Evolutionary conservation across 92 coral and sea anemone genomes (phyloP).

Genomic region (Phymanthus crucifer): DNA sequence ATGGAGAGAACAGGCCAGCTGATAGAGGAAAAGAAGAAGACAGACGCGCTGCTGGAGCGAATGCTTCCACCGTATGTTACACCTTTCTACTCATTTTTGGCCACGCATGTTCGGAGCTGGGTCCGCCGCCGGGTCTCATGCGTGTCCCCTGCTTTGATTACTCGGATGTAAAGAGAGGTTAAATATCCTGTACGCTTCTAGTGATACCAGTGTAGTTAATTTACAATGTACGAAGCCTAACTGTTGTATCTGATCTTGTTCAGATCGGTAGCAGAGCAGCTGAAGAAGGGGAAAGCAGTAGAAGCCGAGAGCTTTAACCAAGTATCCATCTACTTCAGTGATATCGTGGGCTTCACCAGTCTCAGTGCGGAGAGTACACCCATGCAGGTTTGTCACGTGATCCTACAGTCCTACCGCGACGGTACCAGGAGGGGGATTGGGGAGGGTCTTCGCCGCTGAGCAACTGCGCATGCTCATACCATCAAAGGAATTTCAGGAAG

Average conservation of each 20-base stretch:
- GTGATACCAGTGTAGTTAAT: too few relatives aligned
- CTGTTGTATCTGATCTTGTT: too few relatives aligned
- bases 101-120: too few relatives aligned
- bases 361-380: constrained; percentile 96
- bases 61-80: constrained; percentile 84
- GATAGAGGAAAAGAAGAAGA: constrained; percentile 89
- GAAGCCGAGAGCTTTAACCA: constrained; percentile 92
- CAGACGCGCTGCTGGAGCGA: constrained; percentile 89
- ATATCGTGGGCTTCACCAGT: constrained; percentile 94
- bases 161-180: too few relatives aligned
- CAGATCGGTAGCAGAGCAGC: constrained; percentile 95
- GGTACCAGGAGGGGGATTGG: too few relatives aligned
- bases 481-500: not conserved
- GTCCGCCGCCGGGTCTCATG: too few relatives aligned
- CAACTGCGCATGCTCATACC: too few relatives aligned
- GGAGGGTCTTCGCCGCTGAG: too few relatives aligned
- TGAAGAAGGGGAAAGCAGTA: constrained; percentile 89
- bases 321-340: constrained; percentile 96
- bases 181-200: too few relatives aligned
- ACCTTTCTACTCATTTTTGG: not conserved
- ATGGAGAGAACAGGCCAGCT: constrained; percentile 7
- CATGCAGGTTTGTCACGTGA: constrained; percentile 74
- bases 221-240: too few relatives aligned
- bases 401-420: not conserved
- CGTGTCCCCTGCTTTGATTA: too few relatives aligned